These are phyloP conservation scores for Macheiramphus alcinus DNA, from an alignment of 2,113 vertebrate species.

Conservation along the genomic window DNA sequence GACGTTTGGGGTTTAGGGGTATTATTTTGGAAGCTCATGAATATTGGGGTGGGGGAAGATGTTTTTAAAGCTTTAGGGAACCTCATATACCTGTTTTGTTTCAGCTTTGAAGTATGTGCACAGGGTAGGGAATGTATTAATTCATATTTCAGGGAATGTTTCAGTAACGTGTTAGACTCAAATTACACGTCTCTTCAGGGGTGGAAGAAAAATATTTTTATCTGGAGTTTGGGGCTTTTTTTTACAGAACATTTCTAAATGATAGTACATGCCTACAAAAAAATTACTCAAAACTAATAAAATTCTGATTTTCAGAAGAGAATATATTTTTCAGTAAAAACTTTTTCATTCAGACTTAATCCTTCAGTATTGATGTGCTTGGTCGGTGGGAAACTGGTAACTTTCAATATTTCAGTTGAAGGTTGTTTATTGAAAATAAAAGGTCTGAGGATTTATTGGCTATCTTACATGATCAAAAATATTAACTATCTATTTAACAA, in stretches of 20 bases:
- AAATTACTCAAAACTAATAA: not conserved
- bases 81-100: not conserved
- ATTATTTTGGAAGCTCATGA: not conserved
- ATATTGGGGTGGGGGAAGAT: not conserved
- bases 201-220: not conserved
- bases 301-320: not conserved
- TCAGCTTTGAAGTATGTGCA: not conserved
- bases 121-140: not conserved
- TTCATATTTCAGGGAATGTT: not conserved
- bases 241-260: not conserved
- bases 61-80: not conserved
- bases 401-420: not conserved
- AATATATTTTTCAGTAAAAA: not conserved
- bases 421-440: not conserved
- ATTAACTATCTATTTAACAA: not conserved
- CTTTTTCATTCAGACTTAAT: not conserved
- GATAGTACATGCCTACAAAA: not conserved
- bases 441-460: not conserved
- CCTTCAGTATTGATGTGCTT: not conserved
- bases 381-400: not conserved
- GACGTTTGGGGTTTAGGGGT: not conserved
- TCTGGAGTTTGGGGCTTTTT: not conserved
- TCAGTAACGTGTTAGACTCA: not conserved
- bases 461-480: not conserved
- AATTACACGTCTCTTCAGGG: not conserved